These are phyloP conservation scores for Euborellia annulipes DNA, from an alignment of 1,140 invertebrate species.

Conservation along the genomic window DNA sequence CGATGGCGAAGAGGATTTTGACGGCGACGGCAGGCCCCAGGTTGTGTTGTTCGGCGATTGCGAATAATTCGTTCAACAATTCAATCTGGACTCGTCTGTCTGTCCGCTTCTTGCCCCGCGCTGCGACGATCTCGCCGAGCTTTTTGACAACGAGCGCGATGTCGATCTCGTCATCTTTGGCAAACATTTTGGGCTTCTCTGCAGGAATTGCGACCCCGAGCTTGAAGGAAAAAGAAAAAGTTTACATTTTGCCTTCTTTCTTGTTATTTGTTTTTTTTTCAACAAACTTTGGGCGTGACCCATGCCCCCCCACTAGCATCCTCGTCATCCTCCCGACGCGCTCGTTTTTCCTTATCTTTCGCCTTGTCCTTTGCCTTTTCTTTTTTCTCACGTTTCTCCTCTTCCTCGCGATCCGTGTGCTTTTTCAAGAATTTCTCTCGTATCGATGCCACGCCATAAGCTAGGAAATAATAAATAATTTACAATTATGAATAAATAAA, in stretches of 20 bases:
- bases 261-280: too few relatives aligned
- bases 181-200: conserved; percentile 91
- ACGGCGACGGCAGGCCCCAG: conserved; percentile 74
- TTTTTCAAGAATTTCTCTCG: conserved; percentile 19
- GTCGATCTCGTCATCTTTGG: conserved; percentile 94
- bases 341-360: conserved; percentile 37
- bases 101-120: conserved; percentile 87
- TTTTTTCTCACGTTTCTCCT: conserved; percentile 48
- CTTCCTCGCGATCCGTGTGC: conserved; percentile 49
- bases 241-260: too few relatives aligned
- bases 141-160: conserved; percentile 83
- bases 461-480: too few relatives aligned
- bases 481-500: conserved; percentile 5
- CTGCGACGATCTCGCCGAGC: conserved; percentile 82
- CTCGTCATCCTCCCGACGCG: conserved; percentile 36
- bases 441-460: too few relatives aligned
- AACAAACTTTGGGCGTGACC: conserved; percentile 21
- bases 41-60: conserved; percentile 69
- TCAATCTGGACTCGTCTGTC: conserved; percentile 85
- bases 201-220: too few relatives aligned
- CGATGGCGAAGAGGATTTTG: conserved; percentile 88
- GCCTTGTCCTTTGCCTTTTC: conserved; percentile 40
- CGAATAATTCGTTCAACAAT: conserved; percentile 75
- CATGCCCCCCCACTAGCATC: conserved; percentile 74
- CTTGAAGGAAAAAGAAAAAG: neutral